Evolutionary conservation across 2,797 vertebrate species (phyloP), one percentile per base, ranked within the genome.

Genomic region (Amazona finschi): DNA sequence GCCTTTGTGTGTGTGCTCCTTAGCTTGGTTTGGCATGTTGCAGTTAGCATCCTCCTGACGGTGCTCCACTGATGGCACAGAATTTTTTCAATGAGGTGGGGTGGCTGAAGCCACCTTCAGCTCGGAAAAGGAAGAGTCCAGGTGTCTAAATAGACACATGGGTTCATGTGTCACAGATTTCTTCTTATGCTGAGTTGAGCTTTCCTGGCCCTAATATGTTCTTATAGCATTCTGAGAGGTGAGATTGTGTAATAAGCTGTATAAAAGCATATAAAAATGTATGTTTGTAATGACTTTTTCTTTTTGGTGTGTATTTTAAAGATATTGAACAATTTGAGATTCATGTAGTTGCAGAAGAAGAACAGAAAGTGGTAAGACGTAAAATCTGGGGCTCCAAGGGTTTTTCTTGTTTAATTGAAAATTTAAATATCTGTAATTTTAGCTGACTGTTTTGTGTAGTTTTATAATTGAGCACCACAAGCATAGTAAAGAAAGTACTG

Each of bases 281-380:
- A 9, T 79, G 16, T 44, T 93, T 94, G 28, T 91, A 65, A 66
- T 52, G 15, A 28, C 55, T 61, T 88, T 79, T 33, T 50, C 7
- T 52, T 47, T 47, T 14, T 47, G 22, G 27, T 24, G 1, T 82
- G 2, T 92, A 60, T 93, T 96, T 91, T 97, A 91, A 97, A 99
- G 99, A 99, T 98, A 98, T 99, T 87, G 99, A 99, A 90, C 98
- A 98, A 62, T 98, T 98, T 97, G 98, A 98, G 57, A 97, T 99
- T 85, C 95, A 53, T 43, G 96, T 99, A 92, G 97, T 94, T 46
- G 97, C 83, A 84, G 98, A 98, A 96, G 99, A 99, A 77, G 99
- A 98, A 52, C 98, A 98, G 57, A 98, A 96, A 98, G 98, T 99
- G 98, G 99, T 99, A 97, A 98, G 98, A 86, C 74, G 53, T 84